Evolutionary conservation across 2,888 invertebrate species (phyloP).

Genomic region (Cotesia congregata): DNA sequence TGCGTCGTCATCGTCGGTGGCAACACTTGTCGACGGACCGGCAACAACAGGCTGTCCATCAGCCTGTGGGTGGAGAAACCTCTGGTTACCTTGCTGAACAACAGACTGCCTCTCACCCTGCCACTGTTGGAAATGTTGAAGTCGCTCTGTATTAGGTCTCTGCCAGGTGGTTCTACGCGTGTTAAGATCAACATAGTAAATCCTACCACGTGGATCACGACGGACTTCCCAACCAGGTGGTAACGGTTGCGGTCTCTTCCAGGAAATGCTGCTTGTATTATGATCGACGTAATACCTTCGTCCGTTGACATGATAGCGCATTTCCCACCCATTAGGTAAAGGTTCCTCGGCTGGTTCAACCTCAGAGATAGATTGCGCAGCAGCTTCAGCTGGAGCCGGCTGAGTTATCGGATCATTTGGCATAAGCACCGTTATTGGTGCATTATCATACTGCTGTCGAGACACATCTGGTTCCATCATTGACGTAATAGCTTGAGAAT

Average conservation of each 20-base stretch:
- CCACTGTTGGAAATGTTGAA: conserved; percentile 98
- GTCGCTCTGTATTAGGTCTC: conserved; percentile 91
- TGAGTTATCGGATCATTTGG: conserved; percentile 52
- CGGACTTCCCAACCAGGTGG: conserved; percentile 96
- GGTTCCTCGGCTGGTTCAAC: conserved; percentile 77
- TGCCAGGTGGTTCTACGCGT: conserved; percentile 97
- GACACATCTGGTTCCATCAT: background rate
- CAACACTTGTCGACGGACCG: conserved; percentile 70
- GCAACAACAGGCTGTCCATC: conserved; percentile 60
- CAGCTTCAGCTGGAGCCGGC: conserved; percentile 39
- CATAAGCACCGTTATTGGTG: conserved; percentile 5
- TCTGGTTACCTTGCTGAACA: conserved; percentile 94
- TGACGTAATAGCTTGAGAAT: background rate
- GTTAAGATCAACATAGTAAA: conserved; percentile 98
- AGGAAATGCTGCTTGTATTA: conserved; percentile 93
- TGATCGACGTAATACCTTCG: conserved; percentile 98
- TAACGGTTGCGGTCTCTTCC: conserved; percentile 94
- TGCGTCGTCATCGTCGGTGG: conserved; percentile 80
- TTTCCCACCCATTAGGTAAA: conserved; percentile 89
- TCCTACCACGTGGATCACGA: conserved; percentile 91
- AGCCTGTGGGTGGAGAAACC: conserved; percentile 87
- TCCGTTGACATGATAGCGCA: conserved; percentile 86
- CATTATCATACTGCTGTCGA: background rate
- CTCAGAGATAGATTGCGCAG: conserved; percentile 53
- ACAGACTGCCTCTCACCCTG: conserved; percentile 94